Evolutionary conservation across 1,140 invertebrate genomes (phyloP).

Genomic region (Catajapyx aquilonaris): DNA sequence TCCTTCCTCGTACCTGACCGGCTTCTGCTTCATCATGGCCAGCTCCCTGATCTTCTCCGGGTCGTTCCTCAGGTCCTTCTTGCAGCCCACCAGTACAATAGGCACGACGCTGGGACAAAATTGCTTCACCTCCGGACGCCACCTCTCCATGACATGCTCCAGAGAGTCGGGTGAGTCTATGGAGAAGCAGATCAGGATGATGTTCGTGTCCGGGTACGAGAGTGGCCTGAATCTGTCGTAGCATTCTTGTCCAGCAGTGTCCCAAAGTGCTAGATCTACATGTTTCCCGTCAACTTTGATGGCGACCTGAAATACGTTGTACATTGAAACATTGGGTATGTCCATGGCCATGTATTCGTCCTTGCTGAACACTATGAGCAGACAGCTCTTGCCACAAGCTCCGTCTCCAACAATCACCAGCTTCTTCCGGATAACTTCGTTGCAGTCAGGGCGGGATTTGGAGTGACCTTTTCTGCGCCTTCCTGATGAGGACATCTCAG

Average conservation of each 20-base stretch:
- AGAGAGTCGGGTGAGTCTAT: constrained; percentile 92
- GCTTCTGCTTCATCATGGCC: constrained; percentile 98
- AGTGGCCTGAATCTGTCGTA: constrained; percentile 90
- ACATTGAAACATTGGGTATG: constrained; percentile 96
- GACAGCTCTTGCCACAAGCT: constrained; percentile 95
- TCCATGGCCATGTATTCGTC: constrained; percentile 98
- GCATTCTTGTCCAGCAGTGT: constrained; percentile 97
- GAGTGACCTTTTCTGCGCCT: no score
- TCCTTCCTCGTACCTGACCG: constrained; percentile 92
- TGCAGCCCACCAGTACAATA: constrained; percentile 94
- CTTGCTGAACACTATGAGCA: constrained; percentile 94
- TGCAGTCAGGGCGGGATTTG: constrained; percentile 34
- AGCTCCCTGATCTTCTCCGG: constrained; percentile 88
- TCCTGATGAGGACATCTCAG: no score
- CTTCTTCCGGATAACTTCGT: constrained; percentile 98
- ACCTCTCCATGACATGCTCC: constrained; percentile 95
- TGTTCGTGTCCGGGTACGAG: constrained; percentile 94
- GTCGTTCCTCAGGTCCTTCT: constrained; percentile 89
- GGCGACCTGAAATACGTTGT: constrained; percentile 94
- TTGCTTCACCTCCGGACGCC: constrained; percentile 94
- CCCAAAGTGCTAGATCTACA: constrained; percentile 90
- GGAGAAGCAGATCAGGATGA: constrained; percentile 94
- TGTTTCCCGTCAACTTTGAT: constrained; percentile 93
- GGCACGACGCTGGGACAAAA: constrained; percentile 97
- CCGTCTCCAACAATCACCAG: constrained; percentile 98